Evolutionary conservation across 2,113 vertebrate species (phyloP), one percentile per base, ranked within the genome.

Genomic region (Sinosuthora webbiana): DNA sequence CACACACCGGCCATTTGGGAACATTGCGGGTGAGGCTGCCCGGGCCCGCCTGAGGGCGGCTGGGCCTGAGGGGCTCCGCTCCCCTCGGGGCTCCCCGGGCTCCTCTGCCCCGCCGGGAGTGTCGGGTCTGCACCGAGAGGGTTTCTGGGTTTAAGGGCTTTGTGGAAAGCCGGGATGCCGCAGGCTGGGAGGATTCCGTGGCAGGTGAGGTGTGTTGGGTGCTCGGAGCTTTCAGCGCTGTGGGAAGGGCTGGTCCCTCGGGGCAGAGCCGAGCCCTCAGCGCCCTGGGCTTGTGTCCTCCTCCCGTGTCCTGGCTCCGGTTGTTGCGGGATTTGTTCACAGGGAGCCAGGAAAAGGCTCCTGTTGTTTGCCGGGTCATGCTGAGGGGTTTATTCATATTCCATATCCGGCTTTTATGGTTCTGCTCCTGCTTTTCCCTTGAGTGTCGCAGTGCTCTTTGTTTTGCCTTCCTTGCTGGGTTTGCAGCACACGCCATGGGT

Each of bases 201-300:
- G 19, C 0, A 1, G 2, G 3, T 44, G 35, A 69, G 60, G 13
- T 5, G 47, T 15, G 7, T 11, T 11, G 77, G 21, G 56, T 0
- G 27, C 52, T 68, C 42, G 9, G 52, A 33, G 30, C 21, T 21
- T 2, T 7, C 13, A 22, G 73, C 0, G 0, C 10, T 44, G 13
- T 11, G 45, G 41, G 37, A 27, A 62, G 69, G 68, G 81, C 83
- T 67, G 28, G 1, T 49, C 35, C 53, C 25, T 41, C 87, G 7
- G 37, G 0, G 14, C 44, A 0, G 15, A 37, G 86, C 16, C 8
- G 13, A 14, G 53, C 1, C 5, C 53, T 78, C 37, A 0, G 31
- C 9, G 69, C 21, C 0, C 0, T 37, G 22, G 0, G 2, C 31
- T 20, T 20, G 16, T 9, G 42, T 74, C 47, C 78, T 39, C 31